A percentile compares a stretch with the other conserved stretches of the same genome.
Evolutionary conservation across 2,797 vertebrate genomes (phyloP).

Genomic region (Hipposideros larvatus): DNA sequence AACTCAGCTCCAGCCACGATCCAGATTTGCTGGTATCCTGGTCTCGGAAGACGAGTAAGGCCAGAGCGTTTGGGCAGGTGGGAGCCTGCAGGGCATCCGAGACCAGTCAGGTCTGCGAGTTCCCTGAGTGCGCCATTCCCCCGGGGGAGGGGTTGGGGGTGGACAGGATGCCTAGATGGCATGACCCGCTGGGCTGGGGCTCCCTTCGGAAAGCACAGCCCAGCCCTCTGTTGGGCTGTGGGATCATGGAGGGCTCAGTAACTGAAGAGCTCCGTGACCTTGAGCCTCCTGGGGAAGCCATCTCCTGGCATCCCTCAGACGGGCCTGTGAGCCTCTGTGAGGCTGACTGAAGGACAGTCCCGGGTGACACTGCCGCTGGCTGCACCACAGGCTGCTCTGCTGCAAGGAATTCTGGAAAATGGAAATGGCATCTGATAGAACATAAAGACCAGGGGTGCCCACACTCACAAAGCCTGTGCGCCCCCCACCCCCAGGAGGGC

Average conservation of each 20-base stretch:
- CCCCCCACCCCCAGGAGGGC: neutral
- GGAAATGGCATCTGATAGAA: neutral
- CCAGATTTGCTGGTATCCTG: neutral
- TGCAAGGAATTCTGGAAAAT: neutral
- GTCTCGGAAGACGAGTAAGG: neutral
- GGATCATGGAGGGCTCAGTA: neutral
- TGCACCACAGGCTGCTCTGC: neutral
- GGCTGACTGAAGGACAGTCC: constrained; percentile 34
- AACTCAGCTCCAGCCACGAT: accelerated
- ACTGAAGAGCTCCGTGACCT: neutral
- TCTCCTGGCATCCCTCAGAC: neutral
- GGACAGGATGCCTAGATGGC: neutral
- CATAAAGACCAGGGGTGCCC: neutral
- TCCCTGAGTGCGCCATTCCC: too few species aligned
- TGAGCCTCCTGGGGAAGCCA: neutral
- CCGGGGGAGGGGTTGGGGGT: too few species aligned
- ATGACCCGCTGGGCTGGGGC: accelerated
- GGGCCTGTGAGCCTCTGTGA: neutral
- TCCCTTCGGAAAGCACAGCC: neutral
- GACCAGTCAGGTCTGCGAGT: too few species aligned
- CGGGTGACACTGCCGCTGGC: neutral
- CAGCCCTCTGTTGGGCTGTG: accelerated
- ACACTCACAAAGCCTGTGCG: neutral
- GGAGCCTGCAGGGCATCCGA: too few species aligned
- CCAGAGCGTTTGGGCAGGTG: accelerated